phyloP scores from a whole-genome alignment of 2,113 vertebrate species.

The Canis aureus region DNA sequence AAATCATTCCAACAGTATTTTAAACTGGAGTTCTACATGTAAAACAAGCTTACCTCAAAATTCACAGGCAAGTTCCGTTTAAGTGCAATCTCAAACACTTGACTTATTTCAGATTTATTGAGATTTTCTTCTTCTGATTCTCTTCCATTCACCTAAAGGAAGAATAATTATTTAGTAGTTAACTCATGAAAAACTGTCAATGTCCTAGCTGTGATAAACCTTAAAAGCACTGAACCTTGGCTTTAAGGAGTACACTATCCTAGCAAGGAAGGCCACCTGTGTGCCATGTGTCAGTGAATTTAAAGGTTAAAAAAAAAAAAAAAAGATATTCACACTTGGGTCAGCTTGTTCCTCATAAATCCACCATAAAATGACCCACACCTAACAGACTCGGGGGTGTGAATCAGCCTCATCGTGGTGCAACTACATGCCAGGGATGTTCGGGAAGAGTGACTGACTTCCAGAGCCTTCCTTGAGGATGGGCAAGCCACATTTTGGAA shows the following conservation, averaged over 20 bases:
- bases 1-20: neutral
- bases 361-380: neutral
- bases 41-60: slow-evolving; percentile 96
- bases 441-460: neutral
- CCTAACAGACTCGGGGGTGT: neutral
- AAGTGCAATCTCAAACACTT: slow-evolving; percentile 99
- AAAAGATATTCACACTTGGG: neutral
- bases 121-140: slow-evolving; percentile 97
- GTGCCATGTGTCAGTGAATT: neutral
- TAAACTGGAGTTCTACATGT: slow-evolving; percentile 80
- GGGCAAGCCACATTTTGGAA: neutral
- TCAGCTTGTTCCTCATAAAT: neutral
- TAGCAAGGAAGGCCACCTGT: neutral
- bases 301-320: neutral
- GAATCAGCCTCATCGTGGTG: neutral
- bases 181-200: slow-evolving; percentile 81
- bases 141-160: slow-evolving; percentile 94
- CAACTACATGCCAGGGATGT: neutral
- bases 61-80: slow-evolving; percentile 99
- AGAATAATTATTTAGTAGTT: slow-evolving; percentile 84
- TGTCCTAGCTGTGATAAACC: slow-evolving; percentile 66
- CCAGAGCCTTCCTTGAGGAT: neutral
- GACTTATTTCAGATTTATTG: slow-evolving; percentile 99
- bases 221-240: slow-evolving; percentile 64
- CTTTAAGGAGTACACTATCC: neutral